Conservation (phyloP, 2,888 invertebrate genomes). For the Camponotus fellah region DNA sequence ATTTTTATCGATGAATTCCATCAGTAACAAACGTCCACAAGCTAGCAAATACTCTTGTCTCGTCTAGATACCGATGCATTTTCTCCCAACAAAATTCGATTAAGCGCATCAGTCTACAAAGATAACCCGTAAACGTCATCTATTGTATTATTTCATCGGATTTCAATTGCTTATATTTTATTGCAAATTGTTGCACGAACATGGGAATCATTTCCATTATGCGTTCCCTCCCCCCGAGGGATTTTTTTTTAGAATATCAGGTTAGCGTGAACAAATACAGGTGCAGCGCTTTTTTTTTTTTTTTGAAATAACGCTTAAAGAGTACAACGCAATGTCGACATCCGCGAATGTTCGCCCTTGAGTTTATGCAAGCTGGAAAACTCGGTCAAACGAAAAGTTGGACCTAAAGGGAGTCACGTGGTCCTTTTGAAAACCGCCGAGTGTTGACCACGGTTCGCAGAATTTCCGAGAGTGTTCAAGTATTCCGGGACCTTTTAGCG, state of each 20-base stretch:
- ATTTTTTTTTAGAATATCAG: not conserved
- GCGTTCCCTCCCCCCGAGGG: not conserved
- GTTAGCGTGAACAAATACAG: constrained; percentile 14
- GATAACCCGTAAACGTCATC: not conserved
- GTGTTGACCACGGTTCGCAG: constrained; percentile 66
- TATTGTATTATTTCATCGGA: not conserved
- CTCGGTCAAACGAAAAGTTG: constrained; percentile 77
- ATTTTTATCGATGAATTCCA: constrained; percentile 34
- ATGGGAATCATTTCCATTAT: not conserved
- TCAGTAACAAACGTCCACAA: constrained; percentile 2
- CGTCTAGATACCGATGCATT: not conserved
- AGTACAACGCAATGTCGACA: constrained; percentile 62
- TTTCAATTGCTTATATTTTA: not conserved
- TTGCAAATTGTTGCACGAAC: not conserved
- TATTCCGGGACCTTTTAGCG: constrained; percentile 76
- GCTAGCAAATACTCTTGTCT: constrained; percentile 1
- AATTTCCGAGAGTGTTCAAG: constrained; percentile 73
- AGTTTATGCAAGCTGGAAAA: constrained; percentile 72
- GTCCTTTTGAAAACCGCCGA: constrained; percentile 69
- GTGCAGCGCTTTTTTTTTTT: constrained; percentile 18
- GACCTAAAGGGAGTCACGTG: constrained; percentile 75
- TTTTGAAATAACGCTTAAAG: constrained; percentile 69
- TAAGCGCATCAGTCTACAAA: not conserved
- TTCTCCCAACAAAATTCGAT: not conserved
- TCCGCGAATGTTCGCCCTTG: constrained; percentile 73